Conservation (phyloP, 2,888 invertebrate genomes). For the Rhyacophila evoluta region DNA sequence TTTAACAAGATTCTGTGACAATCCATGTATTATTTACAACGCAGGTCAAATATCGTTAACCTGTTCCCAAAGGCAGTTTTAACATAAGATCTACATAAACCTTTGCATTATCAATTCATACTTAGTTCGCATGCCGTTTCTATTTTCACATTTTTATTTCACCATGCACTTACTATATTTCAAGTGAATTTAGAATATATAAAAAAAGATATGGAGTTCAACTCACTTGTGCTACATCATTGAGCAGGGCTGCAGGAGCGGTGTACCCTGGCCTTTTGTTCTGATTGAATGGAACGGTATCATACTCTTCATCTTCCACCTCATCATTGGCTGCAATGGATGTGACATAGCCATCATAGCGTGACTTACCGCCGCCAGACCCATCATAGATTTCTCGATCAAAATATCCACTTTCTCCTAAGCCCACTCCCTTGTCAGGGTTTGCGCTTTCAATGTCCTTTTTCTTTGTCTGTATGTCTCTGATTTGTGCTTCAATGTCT, state of each 20-base stretch:
- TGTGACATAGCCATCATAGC: constrained; percentile 94
- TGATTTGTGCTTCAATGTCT: constrained; percentile 97
- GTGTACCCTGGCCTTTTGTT: constrained; percentile 83
- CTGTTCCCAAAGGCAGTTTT: too few relatives aligned
- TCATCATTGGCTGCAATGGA: constrained; percentile 98
- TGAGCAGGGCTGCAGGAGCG: constrained; percentile 88
- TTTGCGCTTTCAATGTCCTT: constrained; percentile 78
- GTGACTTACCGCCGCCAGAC: constrained; percentile 74
- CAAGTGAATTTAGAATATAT: too few relatives aligned
- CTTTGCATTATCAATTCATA: too few relatives aligned
- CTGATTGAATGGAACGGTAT: constrained; percentile 77
- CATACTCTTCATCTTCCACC: constrained; percentile 93
- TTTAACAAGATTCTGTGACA: too few relatives aligned
- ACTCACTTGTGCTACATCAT: constrained; percentile 88
- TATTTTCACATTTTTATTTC: too few relatives aligned
- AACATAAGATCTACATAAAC: too few relatives aligned
- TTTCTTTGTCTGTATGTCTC: constrained; percentile 90
- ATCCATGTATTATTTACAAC: too few relatives aligned
- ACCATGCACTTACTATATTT: too few relatives aligned
- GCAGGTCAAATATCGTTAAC: too few relatives aligned
- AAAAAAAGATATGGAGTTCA: too few relatives aligned
- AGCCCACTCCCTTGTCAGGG: constrained; percentile 81
- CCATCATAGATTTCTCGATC: constrained; percentile 96
- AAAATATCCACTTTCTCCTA: constrained; percentile 88
- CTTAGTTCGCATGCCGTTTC: too few relatives aligned